Evolutionary conservation across 2,888 invertebrate genomes (phyloP).

Genomic region (Volucella inanis): DNA sequence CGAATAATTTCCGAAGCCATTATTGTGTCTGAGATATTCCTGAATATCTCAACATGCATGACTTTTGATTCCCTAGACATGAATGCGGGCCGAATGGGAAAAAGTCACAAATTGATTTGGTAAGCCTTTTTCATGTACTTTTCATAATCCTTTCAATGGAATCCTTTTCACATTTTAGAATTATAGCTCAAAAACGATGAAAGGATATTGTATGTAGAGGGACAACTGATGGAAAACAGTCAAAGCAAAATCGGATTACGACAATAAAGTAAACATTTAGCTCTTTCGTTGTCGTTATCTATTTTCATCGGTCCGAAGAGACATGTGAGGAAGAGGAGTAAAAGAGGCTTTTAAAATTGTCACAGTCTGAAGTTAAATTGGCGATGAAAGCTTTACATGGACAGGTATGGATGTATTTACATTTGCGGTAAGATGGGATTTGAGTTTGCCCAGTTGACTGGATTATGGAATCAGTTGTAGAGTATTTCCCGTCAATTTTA

Average conservation of each 20-base stretch:
- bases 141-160: constrained; percentile 72
- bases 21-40: constrained; percentile 54
- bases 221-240: constrained; percentile 36
- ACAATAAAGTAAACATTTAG: constrained; percentile 64
- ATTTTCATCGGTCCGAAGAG: not conserved
- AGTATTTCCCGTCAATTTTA: not conserved
- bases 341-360: constrained; percentile 29
- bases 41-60: constrained; percentile 20
- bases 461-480: not conserved
- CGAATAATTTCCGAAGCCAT: constrained; percentile 35
- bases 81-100: not conserved
- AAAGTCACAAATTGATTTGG: constrained; percentile 67
- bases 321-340: constrained; percentile 6
- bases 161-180: constrained; percentile 68
- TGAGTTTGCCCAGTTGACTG: constrained; percentile 1
- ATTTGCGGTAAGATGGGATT: not conserved
- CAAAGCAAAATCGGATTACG: constrained; percentile 67
- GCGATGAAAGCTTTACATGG: constrained; percentile 36
- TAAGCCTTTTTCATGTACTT: constrained; percentile 71
- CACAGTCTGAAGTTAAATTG: constrained; percentile 42
- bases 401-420: not conserved
- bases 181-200: constrained; percentile 31
- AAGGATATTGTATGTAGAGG: not conserved
- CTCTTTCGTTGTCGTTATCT: constrained; percentile 56
- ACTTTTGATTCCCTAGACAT: constrained; percentile 3